These are phyloP conservation scores for Euplagia quadripunctaria DNA, from an alignment of 2,888 invertebrate genomes.

Conservation along the genomic window DNA sequence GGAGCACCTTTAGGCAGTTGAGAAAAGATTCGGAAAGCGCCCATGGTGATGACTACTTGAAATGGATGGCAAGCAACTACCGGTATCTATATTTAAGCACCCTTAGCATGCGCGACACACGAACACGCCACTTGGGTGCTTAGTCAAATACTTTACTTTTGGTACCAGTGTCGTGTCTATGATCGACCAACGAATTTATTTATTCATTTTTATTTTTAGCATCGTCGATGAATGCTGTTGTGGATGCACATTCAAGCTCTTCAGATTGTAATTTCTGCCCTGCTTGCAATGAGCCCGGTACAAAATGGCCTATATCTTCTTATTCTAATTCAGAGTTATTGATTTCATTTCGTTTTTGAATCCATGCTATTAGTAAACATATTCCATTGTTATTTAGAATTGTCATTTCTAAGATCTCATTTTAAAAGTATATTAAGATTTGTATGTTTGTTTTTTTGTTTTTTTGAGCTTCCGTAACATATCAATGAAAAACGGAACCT, in stretches of 20 bases:
- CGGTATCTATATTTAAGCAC: no score
- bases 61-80: no score
- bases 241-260: conserved; percentile 9
- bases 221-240: background rate
- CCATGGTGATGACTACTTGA: no score
- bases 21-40: no score
- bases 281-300: conserved; percentile 20
- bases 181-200: background rate
- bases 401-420: background rate
- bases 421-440: background rate
- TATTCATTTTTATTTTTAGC: conserved; percentile 7
- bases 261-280: conserved; percentile 23
- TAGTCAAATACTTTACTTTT: no score
- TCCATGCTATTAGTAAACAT: background rate
- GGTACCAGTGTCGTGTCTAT: background rate
- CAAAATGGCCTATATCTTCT: background rate
- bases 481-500: background rate
- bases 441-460: background rate
- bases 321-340: background rate
- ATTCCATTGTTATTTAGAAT: background rate
- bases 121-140: no score
- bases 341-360: background rate
- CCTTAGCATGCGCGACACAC: no score
- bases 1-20: no score
- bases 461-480: background rate